These are phyloP conservation scores for Drosophila pseudotalamancana DNA, from an alignment of 2,888 invertebrate species.

Conservation along the genomic window DNA sequence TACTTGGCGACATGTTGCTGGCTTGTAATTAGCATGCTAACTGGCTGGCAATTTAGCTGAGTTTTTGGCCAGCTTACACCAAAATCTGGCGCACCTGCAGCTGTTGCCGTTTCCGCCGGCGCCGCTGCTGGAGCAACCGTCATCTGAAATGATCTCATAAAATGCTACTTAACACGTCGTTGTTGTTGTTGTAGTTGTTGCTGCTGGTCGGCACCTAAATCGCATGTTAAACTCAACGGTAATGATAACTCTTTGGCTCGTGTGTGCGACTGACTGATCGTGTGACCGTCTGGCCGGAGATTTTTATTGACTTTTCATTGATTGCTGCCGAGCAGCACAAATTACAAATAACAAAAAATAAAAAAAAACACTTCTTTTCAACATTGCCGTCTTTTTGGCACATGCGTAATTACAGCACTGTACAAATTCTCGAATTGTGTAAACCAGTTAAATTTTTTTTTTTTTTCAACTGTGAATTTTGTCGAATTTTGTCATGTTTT, in stretches of 20 bases:
- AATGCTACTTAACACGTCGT: constrained; percentile 69
- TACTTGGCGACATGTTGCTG: constrained; percentile 60
- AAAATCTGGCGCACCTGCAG: constrained; percentile 53
- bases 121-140: constrained; percentile 25
- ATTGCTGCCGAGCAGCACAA: constrained; percentile 51
- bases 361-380: constrained; percentile 46
- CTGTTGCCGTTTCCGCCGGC: constrained; percentile 39
- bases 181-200: constrained; percentile 40
- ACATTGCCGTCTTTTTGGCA: constrained; percentile 54
- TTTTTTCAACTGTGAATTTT: constrained; percentile 2
- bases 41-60: constrained; percentile 20
- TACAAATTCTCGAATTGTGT: constrained; percentile 49
- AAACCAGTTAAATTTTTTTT: constrained; percentile 46
- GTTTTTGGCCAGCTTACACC: constrained; percentile 25
- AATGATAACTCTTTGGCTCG: constrained; percentile 69
- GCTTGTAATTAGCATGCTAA: constrained; percentile 72
- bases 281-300: constrained; percentile 43
- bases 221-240: constrained; percentile 29
- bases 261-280: constrained; percentile 40
- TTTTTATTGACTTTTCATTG: constrained; percentile 74
- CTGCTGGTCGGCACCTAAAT: constrained; percentile 37
- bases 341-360: constrained; percentile 42
- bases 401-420: constrained; percentile 64
- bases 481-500: constrained; percentile 16
- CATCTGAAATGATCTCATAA: constrained; percentile 70